phyloP scores from a whole-genome alignment of 2,888 invertebrate species.

The Rhamnusium bicolor region DNA sequence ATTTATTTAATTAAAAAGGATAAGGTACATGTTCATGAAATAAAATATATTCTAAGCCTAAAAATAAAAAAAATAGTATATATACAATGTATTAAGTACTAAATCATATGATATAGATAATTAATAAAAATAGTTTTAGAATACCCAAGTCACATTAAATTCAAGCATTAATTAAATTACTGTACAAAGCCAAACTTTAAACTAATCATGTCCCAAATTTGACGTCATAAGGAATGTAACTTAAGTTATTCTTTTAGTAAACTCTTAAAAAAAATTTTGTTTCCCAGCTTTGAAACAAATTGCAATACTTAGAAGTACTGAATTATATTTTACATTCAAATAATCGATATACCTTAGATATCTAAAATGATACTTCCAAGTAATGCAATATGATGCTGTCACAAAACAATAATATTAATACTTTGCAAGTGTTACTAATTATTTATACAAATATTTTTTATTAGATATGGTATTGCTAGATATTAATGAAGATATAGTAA shows the following conservation, averaged over 20 bases:
- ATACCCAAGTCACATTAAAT: neutral
- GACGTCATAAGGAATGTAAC: neutral
- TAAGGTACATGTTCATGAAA: constrained; percentile 45
- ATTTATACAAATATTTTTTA: neutral
- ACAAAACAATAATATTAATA: constrained; percentile 1
- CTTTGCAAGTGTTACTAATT: neutral
- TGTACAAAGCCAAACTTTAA: neutral
- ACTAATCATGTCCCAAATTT: neutral
- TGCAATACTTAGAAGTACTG: neutral
- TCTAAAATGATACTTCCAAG: neutral
- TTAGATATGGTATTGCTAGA: neutral
- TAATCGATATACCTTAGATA: neutral
- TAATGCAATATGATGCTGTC: neutral
- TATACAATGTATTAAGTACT: constrained; percentile 3
- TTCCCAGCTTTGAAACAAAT: neutral
- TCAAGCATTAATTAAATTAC: neutral
- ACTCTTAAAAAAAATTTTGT: neutral
- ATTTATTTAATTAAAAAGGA: constrained; percentile 59
- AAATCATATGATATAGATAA: neutral
- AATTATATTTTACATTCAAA: neutral
- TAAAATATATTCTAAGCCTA: constrained; percentile 43
- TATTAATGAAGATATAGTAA: neutral
- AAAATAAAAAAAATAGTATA: constrained; percentile 40
- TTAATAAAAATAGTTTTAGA: neutral
- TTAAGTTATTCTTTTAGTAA: neutral